Evolutionary conservation across 1,140 invertebrate species (phyloP).

Genomic region (Wasmannia auropunctata): DNA sequence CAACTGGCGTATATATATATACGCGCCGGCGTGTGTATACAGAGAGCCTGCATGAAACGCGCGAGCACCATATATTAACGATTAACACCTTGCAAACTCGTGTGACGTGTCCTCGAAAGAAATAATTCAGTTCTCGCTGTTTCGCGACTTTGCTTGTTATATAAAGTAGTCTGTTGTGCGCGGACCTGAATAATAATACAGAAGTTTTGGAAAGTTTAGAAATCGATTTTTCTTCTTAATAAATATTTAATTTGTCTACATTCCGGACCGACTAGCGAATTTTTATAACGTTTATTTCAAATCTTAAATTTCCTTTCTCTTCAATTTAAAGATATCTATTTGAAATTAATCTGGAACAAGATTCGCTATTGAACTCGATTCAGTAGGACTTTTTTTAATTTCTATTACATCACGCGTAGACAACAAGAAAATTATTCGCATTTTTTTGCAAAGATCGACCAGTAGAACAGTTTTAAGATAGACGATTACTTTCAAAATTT

Average conservation of each 20-base stretch:
- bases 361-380: background rate
- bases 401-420: background rate
- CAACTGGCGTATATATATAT: background rate
- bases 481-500: background rate
- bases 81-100: slow-evolving; percentile 20
- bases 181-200: background rate
- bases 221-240: background rate
- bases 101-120: slow-evolving; percentile 13
- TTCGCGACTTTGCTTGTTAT: background rate
- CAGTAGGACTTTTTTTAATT: background rate
- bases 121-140: background rate
- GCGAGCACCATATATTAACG: background rate
- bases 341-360: background rate
- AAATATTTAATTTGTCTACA: background rate
- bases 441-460: background rate
- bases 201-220: background rate
- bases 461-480: background rate
- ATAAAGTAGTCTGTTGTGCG: background rate
- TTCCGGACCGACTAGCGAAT: background rate
- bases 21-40: slow-evolving; percentile 8
- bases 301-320: no score
- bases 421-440: background rate
- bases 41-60: background rate
- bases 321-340: background rate
- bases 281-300: no score